Base-by-base conservation (phyloP, 2,888 invertebrate genomes). In the Caenorhabditis sp. region DNA sequence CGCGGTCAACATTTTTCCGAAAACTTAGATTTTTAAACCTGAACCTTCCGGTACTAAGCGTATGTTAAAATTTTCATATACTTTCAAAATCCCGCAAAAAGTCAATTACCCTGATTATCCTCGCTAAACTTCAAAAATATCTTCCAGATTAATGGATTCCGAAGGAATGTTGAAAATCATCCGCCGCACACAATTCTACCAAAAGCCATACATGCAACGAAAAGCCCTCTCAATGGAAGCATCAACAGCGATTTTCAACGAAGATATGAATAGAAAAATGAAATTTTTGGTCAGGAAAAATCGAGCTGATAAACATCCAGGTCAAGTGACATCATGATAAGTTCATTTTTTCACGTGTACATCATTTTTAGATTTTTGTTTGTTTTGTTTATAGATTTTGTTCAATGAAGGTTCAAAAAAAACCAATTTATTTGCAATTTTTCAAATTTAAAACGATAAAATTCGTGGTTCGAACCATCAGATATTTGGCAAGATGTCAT, bases 141-240 rank as follows among this genome's bases (percentile, higher is more conserved):
- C n/a, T 79, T 78, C 57, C 61, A 86, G 86, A 78, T 68, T 86
- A 72, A 86, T 88, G 87, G 85, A 85, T n/a, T 72, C 78, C 8
- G 88, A 88, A 77, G 87, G 87, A 24, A 68, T 88, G 62, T 66
- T 88, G 61, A 84, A 87, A 65, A 85, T 88, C 43, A 79, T 87
- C 53, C 83, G 88, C 6, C 79, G 87, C 19, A 85, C 87, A n/a
- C 85, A 87, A 77, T 88, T 84, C 73, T 89, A 88, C 81, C 89
- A 90, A 77, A 89, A 89, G 71, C 90, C 90, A n/a, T 89, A 80
- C 72, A 83, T 88, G 76, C 88, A 86, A 72, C 82, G 90, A 43
- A 87, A 88, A 57, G 79, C 89, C 17, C 74, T 89, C 8, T 88
- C 88, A 49, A 88, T 88, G 70, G 89, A 90, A 62, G 87, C 88